These are phyloP conservation scores for Ahaetulla prasina DNA, from an alignment of 2,113 vertebrate genomes.

Conservation along the genomic window DNA sequence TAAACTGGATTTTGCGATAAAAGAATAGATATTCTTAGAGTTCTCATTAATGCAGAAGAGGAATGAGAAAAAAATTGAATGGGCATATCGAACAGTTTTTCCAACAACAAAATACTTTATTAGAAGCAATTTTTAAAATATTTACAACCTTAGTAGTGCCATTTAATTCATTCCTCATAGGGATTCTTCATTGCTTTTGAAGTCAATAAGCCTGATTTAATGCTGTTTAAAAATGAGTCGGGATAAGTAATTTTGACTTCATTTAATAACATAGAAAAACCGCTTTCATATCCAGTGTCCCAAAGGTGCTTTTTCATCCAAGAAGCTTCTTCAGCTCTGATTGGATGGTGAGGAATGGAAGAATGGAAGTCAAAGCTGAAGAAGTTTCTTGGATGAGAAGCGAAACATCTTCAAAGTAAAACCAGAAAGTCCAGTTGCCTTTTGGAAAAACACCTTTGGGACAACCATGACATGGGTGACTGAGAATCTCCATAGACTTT, in stretches of 20 bases:
- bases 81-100: conserved; percentile 2
- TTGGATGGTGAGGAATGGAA: too few relatives aligned
- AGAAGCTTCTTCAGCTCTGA: too few relatives aligned
- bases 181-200: neutral
- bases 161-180: neutral
- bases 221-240: neutral
- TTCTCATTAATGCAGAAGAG: conserved; percentile 19
- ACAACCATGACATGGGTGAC: too few relatives aligned
- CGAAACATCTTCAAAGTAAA: too few relatives aligned
- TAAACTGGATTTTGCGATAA: neutral
- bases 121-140: conserved; percentile 3
- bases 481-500: too few relatives aligned
- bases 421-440: too few relatives aligned
- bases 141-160: neutral
- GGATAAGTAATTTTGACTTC: neutral
- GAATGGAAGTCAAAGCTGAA: too few relatives aligned
- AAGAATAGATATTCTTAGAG: neutral
- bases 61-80: neutral
- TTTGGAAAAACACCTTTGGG: too few relatives aligned
- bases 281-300: neutral
- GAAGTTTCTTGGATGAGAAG: too few relatives aligned
- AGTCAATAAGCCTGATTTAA: neutral
- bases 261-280: neutral
- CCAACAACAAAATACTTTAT: neutral
- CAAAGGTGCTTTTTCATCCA: too few relatives aligned